These are phyloP conservation scores for Drosophila merina DNA, from an alignment of 2,888 invertebrate species.

Conservation along the genomic window DNA sequence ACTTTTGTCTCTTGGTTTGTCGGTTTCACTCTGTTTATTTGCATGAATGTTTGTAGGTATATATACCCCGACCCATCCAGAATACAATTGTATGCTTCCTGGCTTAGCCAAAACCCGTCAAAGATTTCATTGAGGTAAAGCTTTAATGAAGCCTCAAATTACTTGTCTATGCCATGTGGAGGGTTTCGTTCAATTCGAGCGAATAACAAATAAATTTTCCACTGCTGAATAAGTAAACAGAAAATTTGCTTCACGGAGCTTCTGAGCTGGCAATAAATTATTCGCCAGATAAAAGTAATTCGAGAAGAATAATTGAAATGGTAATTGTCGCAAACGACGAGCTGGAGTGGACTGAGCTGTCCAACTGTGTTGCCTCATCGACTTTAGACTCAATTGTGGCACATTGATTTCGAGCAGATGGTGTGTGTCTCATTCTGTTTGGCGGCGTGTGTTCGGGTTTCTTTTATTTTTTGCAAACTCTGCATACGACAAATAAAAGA, in stretches of 20 bases:
- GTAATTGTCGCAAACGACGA: constrained; percentile 35
- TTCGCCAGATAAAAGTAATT: constrained; percentile 34
- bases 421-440: constrained; percentile 7
- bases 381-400: constrained; percentile 27
- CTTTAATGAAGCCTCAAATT: constrained; percentile 12
- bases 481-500: constrained; percentile 61
- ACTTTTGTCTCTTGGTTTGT: constrained; percentile 5
- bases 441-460: constrained; percentile 7
- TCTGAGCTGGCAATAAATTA: constrained; percentile 36
- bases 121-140: constrained; percentile 51
- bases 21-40: constrained; percentile 5
- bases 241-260: constrained; percentile 17
- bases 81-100: background rate
- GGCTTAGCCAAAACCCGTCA: constrained; percentile 39
- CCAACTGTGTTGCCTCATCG: background rate
- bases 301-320: constrained; percentile 42
- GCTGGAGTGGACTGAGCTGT: constrained; percentile 2
- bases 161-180: constrained; percentile 13
- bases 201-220: constrained; percentile 6
- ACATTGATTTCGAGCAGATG: constrained; percentile 37
- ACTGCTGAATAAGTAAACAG: constrained; percentile 26
- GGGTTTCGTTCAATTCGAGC: constrained; percentile 4
- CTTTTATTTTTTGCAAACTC: constrained; percentile 31
- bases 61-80: background rate
- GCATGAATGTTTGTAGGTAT: constrained; percentile 4